phyloP scores from a whole-genome alignment of 1,140 invertebrate species.

The Dreissena rostriformis region DNA sequence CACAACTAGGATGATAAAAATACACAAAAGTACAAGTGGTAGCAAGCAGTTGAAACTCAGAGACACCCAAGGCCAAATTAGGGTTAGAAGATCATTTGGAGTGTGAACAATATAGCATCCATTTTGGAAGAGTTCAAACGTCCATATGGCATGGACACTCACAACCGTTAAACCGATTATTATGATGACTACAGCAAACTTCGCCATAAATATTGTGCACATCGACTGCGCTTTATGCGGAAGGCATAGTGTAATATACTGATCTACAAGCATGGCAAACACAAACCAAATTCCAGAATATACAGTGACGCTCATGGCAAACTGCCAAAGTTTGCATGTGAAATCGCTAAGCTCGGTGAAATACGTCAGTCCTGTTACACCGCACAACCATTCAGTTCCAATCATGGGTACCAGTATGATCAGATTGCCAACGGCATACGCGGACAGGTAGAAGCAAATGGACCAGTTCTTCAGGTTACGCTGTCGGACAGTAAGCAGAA shows the following conservation, averaged over 20 bases:
- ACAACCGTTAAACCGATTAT: slow-evolving; percentile 74
- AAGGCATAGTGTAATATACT: slow-evolving; percentile 73
- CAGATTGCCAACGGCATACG: slow-evolving; percentile 73
- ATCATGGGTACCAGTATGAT: slow-evolving; percentile 69
- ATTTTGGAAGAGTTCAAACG: slow-evolving; percentile 69
- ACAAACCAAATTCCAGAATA: slow-evolving; percentile 77
- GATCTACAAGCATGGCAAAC: slow-evolving; percentile 75
- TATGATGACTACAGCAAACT: slow-evolving; percentile 70
- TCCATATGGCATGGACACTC: slow-evolving; percentile 79
- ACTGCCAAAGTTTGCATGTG: slow-evolving; percentile 75
- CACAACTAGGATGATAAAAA: slow-evolving; percentile 68
- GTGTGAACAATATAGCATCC: slow-evolving; percentile 69
- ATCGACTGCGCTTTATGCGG: slow-evolving; percentile 62
- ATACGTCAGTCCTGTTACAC: slow-evolving; percentile 64
- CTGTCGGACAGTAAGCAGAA: slow-evolving; percentile 70
- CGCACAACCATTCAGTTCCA: slow-evolving; percentile 69
- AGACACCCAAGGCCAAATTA: slow-evolving; percentile 77
- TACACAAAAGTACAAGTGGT: slow-evolving; percentile 70
- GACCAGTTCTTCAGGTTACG: slow-evolving; percentile 71
- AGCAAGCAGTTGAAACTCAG: slow-evolving; percentile 74
- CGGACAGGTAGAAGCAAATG: slow-evolving; percentile 75
- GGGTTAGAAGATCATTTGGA: slow-evolving; percentile 69
- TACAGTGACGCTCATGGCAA: slow-evolving; percentile 71
- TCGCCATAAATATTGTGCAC: slow-evolving; percentile 76
- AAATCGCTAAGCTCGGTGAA: slow-evolving; percentile 66